Evolutionary conservation across 2,113 vertebrate genomes (phyloP).

Genomic region (Falco punctatus): DNA sequence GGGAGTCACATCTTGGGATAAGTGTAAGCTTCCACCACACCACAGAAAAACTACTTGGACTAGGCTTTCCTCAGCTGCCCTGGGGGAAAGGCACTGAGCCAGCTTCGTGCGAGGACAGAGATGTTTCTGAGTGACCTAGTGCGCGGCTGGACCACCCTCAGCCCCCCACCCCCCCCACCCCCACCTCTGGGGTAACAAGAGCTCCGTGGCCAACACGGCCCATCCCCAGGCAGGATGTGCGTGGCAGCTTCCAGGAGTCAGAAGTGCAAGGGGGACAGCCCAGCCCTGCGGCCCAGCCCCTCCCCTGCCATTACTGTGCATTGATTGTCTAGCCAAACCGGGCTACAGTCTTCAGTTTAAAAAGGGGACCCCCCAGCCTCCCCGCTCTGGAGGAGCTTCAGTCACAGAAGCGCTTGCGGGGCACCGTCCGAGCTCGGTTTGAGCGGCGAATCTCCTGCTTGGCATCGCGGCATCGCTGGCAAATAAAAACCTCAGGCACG

Average conservation of each 20-base stretch:
- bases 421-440: conserved; percentile 89
- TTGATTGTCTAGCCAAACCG: conserved; percentile 62
- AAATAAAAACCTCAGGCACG: conserved; percentile 95
- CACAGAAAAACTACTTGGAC: conserved; percentile 15
- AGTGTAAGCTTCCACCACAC: conserved; percentile 23
- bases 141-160: background rate
- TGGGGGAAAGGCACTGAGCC: conserved; percentile 37
- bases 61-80: background rate
- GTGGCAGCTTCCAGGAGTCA: background rate
- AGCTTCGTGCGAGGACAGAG: background rate
- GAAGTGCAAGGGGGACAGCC: background rate
- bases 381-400: conserved; percentile 58
- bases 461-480: conserved; percentile 92
- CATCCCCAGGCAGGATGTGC: background rate
- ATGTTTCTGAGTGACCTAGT: background rate
- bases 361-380: background rate
- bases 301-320: conserved; percentile 17
- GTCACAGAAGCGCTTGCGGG: conserved; percentile 93
- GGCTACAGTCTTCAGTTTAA: background rate
- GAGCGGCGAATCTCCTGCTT: conserved; percentile 93
- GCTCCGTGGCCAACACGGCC: background rate
- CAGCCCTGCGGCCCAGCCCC: background rate
- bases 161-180: background rate
- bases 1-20: background rate
- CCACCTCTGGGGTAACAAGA: background rate